Conservation (phyloP, 2,888 invertebrate species). For the Nemurella pictetii region DNA sequence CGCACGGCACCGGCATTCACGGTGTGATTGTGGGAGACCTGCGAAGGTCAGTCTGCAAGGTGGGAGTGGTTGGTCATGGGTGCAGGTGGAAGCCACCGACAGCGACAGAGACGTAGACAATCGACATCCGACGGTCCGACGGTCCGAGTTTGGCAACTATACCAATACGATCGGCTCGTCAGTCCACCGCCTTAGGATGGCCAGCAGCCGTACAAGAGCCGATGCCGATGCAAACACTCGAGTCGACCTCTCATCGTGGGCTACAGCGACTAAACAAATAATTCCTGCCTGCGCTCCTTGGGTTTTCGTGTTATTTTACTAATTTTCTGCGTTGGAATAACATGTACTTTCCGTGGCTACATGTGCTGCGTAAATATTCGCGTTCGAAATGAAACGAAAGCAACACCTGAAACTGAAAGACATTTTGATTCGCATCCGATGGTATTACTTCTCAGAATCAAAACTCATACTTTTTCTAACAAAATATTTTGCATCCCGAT, state of each 20-base stretch:
- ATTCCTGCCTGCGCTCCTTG: background rate
- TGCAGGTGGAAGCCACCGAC: constrained; percentile 31
- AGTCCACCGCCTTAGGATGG: background rate
- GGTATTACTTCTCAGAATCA: background rate
- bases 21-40: constrained; percentile 34
- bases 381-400: background rate
- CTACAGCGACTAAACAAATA: constrained; percentile 5
- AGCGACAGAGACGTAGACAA: background rate
- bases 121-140: background rate
- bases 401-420: background rate
- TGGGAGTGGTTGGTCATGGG: constrained; percentile 35
- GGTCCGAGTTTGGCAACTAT: background rate
- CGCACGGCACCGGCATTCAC: background rate
- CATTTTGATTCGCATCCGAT: background rate
- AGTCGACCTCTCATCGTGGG: background rate
- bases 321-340: background rate
- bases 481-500: background rate
- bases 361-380: background rate
- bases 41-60: constrained; percentile 29
- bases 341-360: background rate
- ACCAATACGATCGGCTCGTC: background rate
- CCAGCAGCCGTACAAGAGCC: background rate
- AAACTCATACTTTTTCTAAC: background rate
- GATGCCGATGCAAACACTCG: background rate
- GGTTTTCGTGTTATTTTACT: constrained; percentile 6